A percentile compares a stretch with the other conserved stretches of the same genome.
phyloP scores from a whole-genome alignment of 2,797 vertebrate genomes.

The Anniella stebbinsi region DNA sequence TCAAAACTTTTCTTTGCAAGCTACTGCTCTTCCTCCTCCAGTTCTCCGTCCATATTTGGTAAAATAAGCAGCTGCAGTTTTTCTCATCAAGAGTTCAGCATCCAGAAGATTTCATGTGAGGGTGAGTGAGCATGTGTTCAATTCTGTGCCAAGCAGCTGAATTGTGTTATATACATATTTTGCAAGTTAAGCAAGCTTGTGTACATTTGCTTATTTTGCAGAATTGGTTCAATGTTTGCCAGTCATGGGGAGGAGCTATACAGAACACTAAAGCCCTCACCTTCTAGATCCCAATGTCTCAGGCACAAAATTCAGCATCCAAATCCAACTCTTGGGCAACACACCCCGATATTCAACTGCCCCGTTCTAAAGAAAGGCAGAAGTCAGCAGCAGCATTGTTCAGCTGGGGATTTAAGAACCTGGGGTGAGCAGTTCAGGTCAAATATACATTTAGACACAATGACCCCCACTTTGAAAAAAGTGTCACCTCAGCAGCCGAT shows the following conservation, averaged over 20 bases:
- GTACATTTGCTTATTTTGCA: neutral
- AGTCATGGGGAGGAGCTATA: neutral
- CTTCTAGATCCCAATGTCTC: neutral
- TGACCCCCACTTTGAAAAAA: neutral
- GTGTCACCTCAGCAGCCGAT: neutral
- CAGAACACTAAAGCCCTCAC: neutral
- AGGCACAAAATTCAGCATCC: neutral
- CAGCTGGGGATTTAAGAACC: neutral
- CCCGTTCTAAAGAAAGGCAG: neutral
- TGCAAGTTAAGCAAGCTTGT: neutral
- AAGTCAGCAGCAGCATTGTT: neutral
- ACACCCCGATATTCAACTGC: neutral
- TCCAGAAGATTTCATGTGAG: neutral
- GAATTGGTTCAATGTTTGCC: neutral
- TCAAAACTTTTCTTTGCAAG: neutral
- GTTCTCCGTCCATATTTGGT: neutral
- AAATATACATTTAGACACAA: neutral
- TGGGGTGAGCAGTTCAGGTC: neutral
- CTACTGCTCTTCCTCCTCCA: neutral
- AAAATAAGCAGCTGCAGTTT: neutral
- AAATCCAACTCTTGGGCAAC: neutral
- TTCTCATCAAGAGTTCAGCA: neutral
- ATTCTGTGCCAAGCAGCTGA: neutral
- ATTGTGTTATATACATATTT: neutral
- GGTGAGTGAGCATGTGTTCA: neutral